Conservation (phyloP, 2,797 vertebrate genomes). For the Halcyon smyrnensis region DNA sequence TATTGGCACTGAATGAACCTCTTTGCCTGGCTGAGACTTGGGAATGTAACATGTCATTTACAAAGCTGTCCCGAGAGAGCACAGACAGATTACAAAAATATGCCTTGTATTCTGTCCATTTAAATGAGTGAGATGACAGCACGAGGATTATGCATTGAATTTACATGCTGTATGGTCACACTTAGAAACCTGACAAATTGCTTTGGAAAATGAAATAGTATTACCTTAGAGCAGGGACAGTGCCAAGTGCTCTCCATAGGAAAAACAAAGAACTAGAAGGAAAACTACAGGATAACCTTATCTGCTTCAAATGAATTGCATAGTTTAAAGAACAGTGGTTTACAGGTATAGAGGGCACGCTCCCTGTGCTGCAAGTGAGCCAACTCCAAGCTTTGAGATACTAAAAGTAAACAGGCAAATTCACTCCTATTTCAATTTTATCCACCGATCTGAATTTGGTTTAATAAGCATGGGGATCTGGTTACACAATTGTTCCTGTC, state of each 20-base stretch:
- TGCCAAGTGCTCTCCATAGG: not conserved
- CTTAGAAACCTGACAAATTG: slow-evolving; percentile 31
- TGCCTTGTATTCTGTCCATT: slow-evolving; percentile 23
- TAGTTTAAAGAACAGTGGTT: not conserved
- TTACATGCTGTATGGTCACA: slow-evolving; percentile 23
- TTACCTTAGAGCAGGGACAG: not conserved
- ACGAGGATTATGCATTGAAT: not conserved
- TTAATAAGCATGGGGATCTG: not conserved
- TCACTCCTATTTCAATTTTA: slow-evolving; percentile 18
- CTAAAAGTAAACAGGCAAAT: not conserved
- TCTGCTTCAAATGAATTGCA: not conserved
- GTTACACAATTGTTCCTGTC: slow-evolving; percentile 43
- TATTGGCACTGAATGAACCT: slow-evolving; percentile 40
- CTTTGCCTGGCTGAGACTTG: slow-evolving; percentile 21
- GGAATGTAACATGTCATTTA: slow-evolving; percentile 58
- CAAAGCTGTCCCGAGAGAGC: slow-evolving; percentile 42
- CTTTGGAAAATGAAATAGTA: slow-evolving; percentile 20
- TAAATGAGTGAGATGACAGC: slow-evolving; percentile 37
- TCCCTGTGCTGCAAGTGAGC: not conserved
- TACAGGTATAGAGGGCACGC: not conserved
- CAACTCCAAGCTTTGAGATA: not conserved
- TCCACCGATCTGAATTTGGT: not conserved
- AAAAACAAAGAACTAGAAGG: slow-evolving; percentile 21
- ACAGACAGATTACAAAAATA: slow-evolving; percentile 56
- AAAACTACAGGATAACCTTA: slow-evolving; percentile 46